Percentiles rank a stretch among this genome's conserved stretches.
phyloP scores from a whole-genome alignment of 2,797 vertebrate genomes.

The Octomys mimax region DNA sequence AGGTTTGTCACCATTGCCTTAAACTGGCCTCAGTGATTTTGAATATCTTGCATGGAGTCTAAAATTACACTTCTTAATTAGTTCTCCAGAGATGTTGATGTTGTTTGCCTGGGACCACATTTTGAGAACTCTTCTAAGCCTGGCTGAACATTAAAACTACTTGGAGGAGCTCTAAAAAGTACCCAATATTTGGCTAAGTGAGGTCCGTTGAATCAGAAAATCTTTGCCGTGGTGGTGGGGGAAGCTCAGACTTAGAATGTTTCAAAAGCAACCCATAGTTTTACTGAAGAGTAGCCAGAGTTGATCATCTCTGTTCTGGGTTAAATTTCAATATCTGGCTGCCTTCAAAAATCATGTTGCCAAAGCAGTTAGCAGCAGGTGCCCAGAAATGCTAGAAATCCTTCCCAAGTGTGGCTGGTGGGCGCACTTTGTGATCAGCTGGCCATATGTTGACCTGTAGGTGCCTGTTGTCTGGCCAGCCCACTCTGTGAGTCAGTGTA shows the following conservation, averaged over 20 bases:
- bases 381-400: background rate
- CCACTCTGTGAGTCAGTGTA: background rate
- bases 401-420: background rate
- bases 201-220: background rate
- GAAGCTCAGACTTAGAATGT: background rate
- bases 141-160: background rate
- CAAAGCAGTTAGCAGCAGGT: background rate
- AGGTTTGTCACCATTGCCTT: background rate
- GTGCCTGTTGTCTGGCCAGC: too few species aligned
- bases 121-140: slow-evolving; percentile 40
- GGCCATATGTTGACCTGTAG: background rate
- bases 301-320: slow-evolving; percentile 50
- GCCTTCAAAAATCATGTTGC: slow-evolving; percentile 2
- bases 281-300: background rate
- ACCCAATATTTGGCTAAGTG: background rate
- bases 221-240: background rate
- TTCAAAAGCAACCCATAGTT: background rate
- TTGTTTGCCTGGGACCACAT: background rate
- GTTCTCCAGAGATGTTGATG: background rate
- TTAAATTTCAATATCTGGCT: background rate
- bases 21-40: background rate
- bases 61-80: background rate
- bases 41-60: background rate
- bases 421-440: too few species aligned
- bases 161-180: background rate